These are phyloP conservation scores for Hyperoplus immaculatus DNA, from an alignment of 2,797 vertebrate species.

Conservation along the genomic window DNA sequence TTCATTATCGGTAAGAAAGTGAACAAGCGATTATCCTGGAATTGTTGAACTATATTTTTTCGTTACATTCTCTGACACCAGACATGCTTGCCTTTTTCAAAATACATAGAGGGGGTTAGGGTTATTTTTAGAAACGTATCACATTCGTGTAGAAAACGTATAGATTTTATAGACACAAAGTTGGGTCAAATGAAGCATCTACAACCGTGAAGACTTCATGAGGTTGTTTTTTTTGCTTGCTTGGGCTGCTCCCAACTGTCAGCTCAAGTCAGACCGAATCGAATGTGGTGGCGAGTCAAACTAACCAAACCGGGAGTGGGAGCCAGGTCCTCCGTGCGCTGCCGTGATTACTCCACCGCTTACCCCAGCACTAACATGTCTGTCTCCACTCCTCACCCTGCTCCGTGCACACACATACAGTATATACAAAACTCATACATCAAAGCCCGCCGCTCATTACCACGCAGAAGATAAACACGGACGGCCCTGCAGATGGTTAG, in stretches of 20 bases:
- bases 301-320: constrained; percentile 46
- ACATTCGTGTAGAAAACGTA: background rate
- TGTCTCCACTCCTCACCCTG: constrained; percentile 67
- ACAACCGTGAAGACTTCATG: background rate
- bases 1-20: background rate
- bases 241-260: constrained; percentile 1
- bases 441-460: constrained; percentile 74
- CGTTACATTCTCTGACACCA: background rate
- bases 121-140: background rate
- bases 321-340: constrained; percentile 57
- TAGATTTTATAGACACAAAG: background rate
- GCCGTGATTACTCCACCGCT: constrained; percentile 65
- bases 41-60: background rate
- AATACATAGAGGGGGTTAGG: too few species aligned
- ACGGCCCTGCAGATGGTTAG: constrained; percentile 70
- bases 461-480: constrained; percentile 69
- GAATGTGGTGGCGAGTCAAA: constrained; percentile 47
- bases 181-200: constrained; percentile 7
- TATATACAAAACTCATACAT: constrained; percentile 72
- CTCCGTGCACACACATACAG: constrained; percentile 54
- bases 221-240: constrained; percentile 29
- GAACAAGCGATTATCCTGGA: background rate
- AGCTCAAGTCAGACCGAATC: constrained; percentile 25
- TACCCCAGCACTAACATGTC: constrained; percentile 57
- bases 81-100: background rate